phyloP scores from a whole-genome alignment of 2,797 vertebrate genomes.

The Sarcophilus harrisii region DNA sequence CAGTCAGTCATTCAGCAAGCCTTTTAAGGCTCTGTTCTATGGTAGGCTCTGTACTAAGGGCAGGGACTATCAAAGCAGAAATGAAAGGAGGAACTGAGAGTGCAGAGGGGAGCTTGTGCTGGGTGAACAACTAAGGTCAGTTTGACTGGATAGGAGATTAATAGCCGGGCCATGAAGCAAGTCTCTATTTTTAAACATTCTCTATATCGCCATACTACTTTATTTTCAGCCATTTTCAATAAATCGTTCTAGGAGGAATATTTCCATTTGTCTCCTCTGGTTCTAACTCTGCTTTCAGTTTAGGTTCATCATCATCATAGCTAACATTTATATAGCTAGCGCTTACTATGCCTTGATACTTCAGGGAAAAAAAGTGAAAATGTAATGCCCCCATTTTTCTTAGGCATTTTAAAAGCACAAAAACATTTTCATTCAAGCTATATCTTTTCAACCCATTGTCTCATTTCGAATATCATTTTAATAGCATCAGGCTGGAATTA shows the following conservation, averaged over 20 bases:
- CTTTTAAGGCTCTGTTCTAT: neutral
- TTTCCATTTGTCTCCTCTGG: neutral
- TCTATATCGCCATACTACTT: neutral
- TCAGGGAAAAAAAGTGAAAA: constrained; percentile 45
- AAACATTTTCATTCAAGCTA: constrained; percentile 55
- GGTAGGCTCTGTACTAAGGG: neutral
- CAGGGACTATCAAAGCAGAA: neutral
- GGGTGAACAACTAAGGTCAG: too few species aligned
- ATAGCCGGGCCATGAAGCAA: neutral
- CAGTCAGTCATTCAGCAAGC: neutral
- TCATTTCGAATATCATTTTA: constrained; percentile 63
- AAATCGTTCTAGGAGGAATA: neutral
- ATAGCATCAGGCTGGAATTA: constrained; percentile 27
- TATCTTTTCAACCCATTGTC: constrained; percentile 25
- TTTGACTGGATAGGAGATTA: neutral
- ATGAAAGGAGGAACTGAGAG: neutral
- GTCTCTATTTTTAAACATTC: neutral
- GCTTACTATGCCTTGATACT: neutral
- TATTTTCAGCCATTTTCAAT: neutral
- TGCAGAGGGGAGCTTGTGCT: neutral
- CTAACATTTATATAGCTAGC: neutral
- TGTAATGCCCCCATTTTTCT: constrained; percentile 30
- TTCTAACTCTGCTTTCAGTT: neutral
- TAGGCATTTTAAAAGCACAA: constrained; percentile 42
- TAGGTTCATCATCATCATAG: neutral